These are phyloP conservation scores for Eristalis tenax DNA, from an alignment of 2,888 invertebrate species.

Conservation along the genomic window DNA sequence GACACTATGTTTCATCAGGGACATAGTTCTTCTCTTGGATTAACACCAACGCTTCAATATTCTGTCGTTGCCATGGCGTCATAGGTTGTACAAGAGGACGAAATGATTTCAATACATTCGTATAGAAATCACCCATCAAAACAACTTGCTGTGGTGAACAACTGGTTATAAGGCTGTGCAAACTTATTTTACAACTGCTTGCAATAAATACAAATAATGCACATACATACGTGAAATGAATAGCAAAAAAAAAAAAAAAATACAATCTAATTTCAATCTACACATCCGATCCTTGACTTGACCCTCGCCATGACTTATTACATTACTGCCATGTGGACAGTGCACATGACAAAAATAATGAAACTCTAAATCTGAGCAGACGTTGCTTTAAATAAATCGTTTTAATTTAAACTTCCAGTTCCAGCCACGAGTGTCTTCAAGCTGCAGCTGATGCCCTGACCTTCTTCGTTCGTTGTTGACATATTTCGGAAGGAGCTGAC, in stretches of 20 bases:
- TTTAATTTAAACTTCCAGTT: background rate
- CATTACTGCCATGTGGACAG: background rate
- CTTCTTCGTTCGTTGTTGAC: background rate
- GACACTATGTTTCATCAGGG: too few species aligned
- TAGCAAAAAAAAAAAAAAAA: background rate
- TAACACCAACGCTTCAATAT: too few species aligned
- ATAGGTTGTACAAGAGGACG: too few species aligned
- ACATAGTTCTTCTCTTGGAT: too few species aligned
- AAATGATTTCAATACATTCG: too few species aligned
- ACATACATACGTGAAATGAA: background rate
- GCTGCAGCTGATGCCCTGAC: background rate
- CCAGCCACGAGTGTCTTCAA: background rate
- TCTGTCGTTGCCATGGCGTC: too few species aligned
- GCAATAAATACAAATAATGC: too few species aligned
- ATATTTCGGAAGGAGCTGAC: background rate
- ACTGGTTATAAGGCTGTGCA: too few species aligned
- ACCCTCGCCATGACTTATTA: background rate
- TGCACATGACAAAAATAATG: background rate
- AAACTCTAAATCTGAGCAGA: background rate
- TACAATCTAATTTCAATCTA: background rate
- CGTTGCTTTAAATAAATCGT: background rate
- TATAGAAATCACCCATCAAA: too few species aligned
- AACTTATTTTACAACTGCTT: too few species aligned
- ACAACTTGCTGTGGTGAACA: too few species aligned
- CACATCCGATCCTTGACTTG: background rate